A percentile compares a stretch with the other conserved stretches of the same genome.
Evolutionary conservation across 1,140 invertebrate genomes (phyloP).

Genomic region (Drosophila pseudoobscura): DNA sequence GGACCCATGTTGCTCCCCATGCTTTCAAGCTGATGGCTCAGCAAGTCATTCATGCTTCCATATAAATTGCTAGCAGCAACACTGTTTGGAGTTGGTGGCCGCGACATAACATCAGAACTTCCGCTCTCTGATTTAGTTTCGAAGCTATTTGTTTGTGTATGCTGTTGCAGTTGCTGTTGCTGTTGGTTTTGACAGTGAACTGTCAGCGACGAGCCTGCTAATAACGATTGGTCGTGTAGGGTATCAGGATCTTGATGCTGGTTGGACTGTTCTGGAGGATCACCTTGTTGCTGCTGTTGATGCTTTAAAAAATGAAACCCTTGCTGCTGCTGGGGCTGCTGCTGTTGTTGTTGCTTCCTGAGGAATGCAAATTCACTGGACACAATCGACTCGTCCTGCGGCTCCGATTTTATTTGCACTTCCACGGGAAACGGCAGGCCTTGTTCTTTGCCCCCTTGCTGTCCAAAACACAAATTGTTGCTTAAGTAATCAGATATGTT

Average conservation of each 20-base stretch:
- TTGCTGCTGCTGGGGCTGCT: constrained; percentile 43
- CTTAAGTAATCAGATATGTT: constrained; percentile 56
- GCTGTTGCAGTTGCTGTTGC: constrained; percentile 44
- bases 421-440: constrained; percentile 41
- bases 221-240: constrained; percentile 26
- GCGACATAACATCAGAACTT: constrained; percentile 80
- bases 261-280: constrained; percentile 18
- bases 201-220: constrained; percentile 10
- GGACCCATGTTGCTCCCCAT: constrained; percentile 78
- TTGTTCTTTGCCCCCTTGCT: constrained; percentile 39
- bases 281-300: constrained; percentile 12
- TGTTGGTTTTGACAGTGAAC: constrained; percentile 41
- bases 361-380: constrained; percentile 32
- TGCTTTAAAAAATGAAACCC: too few species aligned
- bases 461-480: constrained; percentile 44
- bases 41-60: constrained; percentile 72
- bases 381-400: constrained; percentile 47
- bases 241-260: constrained; percentile 22
- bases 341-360: constrained; percentile 44
- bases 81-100: constrained; percentile 77
- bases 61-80: constrained; percentile 55
- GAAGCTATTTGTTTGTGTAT: constrained; percentile 57
- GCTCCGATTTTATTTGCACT: constrained; percentile 73
- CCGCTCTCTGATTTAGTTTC: constrained; percentile 82
- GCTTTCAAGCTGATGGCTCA: constrained; percentile 76